Evolutionary conservation across 64 coral and sea anemone species (phyloP), one percentile per base, ranked within the genome.

Genomic region (Porites australiensis): DNA sequence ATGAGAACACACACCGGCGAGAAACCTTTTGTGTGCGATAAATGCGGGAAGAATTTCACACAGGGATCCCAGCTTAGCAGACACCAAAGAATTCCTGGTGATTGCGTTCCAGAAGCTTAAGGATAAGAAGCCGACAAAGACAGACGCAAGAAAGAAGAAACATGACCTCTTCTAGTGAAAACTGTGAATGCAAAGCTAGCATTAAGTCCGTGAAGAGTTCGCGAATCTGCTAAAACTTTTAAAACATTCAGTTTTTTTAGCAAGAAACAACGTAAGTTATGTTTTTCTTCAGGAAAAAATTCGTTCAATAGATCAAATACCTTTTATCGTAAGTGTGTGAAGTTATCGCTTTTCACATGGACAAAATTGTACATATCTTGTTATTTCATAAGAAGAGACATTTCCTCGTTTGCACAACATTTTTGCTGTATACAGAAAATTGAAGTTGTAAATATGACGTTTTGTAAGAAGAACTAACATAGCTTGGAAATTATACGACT

Each of bases 1-100:
- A 87, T 93, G 16, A 83, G 91, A 61, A 93, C 65, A 50, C 91
- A 93, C 64, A 93, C 91, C 53, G 83, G 91, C 46, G 82, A 91
- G 20, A 74, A 79, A 21, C 89, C 89, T 1, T 91, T 91, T 64
- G 89, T 59, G 7, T 91, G 89, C 44, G 89, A 91, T 47, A 91
- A 91, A 48, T 91, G 89, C 68, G 89, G 89, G 0, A 82, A 81
- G 54, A 72, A 79, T 23, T 91, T 91, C 59, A 91, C 89, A 3
- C 79, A 91, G 44, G 89, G 89, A 13, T 75, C 81, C 18, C 89
- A 91, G 19, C 65, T 91, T 18, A 91, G 89, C 70, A 91, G 70
- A 61, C 89, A 91, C 75, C 79, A 73, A 18, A 91, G 71, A 82
- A 65, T 83, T 22, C 89, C 79, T n/a, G 89, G 77, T 21, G 79